These are phyloP conservation scores for Coremacera marginata DNA, from an alignment of 2,888 invertebrate species.

Conservation along the genomic window DNA sequence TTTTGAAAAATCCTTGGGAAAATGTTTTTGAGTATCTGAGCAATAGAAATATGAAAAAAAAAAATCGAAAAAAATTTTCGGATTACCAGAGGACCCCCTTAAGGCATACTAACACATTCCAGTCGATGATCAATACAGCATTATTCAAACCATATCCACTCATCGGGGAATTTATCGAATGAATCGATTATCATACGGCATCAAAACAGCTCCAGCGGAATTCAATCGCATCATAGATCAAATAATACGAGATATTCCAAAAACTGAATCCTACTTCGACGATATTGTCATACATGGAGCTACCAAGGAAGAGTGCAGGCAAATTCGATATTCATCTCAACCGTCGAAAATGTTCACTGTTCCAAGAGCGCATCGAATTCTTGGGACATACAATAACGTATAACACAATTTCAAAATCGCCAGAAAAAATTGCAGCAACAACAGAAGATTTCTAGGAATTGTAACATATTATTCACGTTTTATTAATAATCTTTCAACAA, in stretches of 20 bases:
- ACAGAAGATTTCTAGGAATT: slow-evolving; percentile 41
- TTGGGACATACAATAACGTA: slow-evolving; percentile 36
- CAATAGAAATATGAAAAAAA: too few relatives aligned
- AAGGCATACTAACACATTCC: slow-evolving; percentile 39
- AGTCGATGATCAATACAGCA: background rate
- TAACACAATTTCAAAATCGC: slow-evolving; percentile 36
- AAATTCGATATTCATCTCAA: slow-evolving; percentile 44
- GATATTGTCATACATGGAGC: too few relatives aligned
- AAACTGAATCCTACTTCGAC: too few relatives aligned
- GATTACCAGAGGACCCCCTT: slow-evolving; percentile 36
- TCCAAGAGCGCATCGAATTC: slow-evolving; percentile 41
- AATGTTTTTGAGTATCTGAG: too few relatives aligned
- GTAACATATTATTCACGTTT: slow-evolving; percentile 44
- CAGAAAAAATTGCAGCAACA: slow-evolving; percentile 39
- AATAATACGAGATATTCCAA: too few relatives aligned
- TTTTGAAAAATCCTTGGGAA: too few relatives aligned
- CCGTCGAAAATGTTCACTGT: slow-evolving; percentile 38
- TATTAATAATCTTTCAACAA: slow-evolving; percentile 42
- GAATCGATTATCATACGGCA: too few relatives aligned
- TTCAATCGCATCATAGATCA: too few relatives aligned
- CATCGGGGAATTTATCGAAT: slow-evolving; percentile 37
- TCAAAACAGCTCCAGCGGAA: too few relatives aligned
- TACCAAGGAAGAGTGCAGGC: slow-evolving; percentile 39
- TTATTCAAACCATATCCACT: slow-evolving; percentile 37
- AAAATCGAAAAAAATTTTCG: too few relatives aligned